Base-by-base conservation (phyloP, 2,888 invertebrate species). In the Agrotis clavis region DNA sequence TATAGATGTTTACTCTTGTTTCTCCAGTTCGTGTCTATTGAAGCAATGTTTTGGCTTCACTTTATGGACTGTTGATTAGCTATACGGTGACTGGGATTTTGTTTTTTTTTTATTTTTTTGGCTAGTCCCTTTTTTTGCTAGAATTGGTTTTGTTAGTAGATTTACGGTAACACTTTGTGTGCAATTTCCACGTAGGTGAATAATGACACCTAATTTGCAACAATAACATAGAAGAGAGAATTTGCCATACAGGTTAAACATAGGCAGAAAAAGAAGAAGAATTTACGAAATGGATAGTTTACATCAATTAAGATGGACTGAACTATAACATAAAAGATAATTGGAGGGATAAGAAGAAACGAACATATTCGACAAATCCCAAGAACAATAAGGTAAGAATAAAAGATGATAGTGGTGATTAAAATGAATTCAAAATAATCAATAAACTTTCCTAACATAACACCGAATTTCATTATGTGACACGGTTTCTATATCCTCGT, bases 1-100 rank as follows among this genome's bases (percentile, higher is more conserved):
- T 78, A 81, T 75, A 30, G 67, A 67, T 74, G 67, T 77, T 77
- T 67, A 35, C 35, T 56, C 59, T 51, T 67, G 63, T 79, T 61
- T 41, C 25, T 11, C 51, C 50, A 50, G 16, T 53, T 63, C 25
- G 11, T 50, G 57, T 63, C 25, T 67, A 51, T 63, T 69, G 41
- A 50, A 68, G 71, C 71, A 64, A 72, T 69, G 74, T 78, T 79
- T 64, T 56, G 48, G 53, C 60, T 57, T 30, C 11, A 67, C 30
- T 63, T 70, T 67, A 75, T 50, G 66, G 25, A 25, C 13, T 30
- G 35, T 35, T 51, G 64, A 54, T 75, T 75, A 53, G 21, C 19
- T 64, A 7, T 62, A 63, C 18, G 4, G 59, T 30, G 25, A 50
- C 25, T 35, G 79, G 4, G 14, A 9, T 11, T 45, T 50, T 21